A percentile compares a stretch with the other conserved stretches of the same genome.
These are phyloP conservation scores for Struthio camelus DNA, from an alignment of 2,113 vertebrate species.

Conservation along the genomic window DNA sequence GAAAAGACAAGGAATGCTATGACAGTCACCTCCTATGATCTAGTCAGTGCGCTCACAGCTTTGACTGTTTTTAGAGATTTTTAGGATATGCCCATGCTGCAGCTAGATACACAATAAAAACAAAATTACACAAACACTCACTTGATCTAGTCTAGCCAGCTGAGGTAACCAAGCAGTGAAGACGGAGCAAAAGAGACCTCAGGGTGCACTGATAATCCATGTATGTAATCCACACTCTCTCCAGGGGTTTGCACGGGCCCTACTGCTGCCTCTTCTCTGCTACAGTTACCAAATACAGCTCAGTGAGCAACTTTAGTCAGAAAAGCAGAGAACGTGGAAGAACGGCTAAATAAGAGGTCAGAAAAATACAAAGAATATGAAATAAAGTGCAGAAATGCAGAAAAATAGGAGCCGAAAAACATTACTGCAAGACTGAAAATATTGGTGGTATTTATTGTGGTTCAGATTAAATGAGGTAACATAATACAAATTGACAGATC, in stretches of 20 bases:
- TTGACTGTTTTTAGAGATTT: background rate
- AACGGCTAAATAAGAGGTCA: background rate
- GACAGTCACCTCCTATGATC: background rate
- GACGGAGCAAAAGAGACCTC: background rate
- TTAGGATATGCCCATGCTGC: background rate
- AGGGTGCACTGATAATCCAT: background rate
- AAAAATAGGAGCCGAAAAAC: background rate
- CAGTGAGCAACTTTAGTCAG: background rate
- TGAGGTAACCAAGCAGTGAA: background rate
- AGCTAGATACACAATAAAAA: background rate
- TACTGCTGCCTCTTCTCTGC: background rate
- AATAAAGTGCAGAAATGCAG: background rate
- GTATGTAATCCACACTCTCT: background rate
- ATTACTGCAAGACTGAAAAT: background rate
- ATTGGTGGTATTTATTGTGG: background rate
- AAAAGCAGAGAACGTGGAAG: background rate
- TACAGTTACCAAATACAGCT: background rate
- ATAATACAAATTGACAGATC: background rate
- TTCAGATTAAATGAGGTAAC: background rate
- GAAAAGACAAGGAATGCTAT: background rate
- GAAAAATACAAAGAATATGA: background rate
- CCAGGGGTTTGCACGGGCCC: background rate
- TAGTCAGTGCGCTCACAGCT: background rate
- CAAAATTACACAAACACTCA: background rate
- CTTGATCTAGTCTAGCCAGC: background rate